Evolutionary conservation across 2,888 invertebrate genomes (phyloP).

Genomic region (Netelia virgata): DNA sequence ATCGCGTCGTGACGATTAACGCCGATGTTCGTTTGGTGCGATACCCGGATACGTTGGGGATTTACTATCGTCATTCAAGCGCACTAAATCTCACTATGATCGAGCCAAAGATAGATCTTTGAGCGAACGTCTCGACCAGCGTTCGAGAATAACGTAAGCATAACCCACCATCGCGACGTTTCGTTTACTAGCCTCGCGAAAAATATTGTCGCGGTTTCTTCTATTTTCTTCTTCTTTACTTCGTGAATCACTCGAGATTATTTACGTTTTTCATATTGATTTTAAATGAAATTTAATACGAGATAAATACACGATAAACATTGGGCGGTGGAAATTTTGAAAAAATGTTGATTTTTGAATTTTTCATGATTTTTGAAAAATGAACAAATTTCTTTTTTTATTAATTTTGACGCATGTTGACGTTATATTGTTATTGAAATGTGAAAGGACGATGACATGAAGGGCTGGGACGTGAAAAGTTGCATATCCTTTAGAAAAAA

Average conservation of each 20-base stretch:
- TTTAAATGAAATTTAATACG: too few species aligned
- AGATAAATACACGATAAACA: too few species aligned
- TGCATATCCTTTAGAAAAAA: too few species aligned
- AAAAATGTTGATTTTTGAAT: too few species aligned
- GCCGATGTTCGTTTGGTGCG: slow-evolving; percentile 52
- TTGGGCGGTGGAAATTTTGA: too few species aligned
- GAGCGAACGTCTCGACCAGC: slow-evolving; percentile 59
- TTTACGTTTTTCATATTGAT: neutral
- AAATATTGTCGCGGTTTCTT: slow-evolving; percentile 1
- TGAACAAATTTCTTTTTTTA: too few species aligned
- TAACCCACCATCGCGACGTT: slow-evolving; percentile 16
- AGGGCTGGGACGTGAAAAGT: too few species aligned
- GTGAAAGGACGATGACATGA: too few species aligned
- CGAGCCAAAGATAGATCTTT: slow-evolving; percentile 71
- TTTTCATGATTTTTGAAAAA: slow-evolving; percentile 2
- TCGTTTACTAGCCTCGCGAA: slow-evolving; percentile 36
- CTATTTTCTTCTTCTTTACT: neutral
- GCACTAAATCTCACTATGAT: slow-evolving; percentile 71
- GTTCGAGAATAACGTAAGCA: slow-evolving; percentile 62
- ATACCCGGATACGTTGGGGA: slow-evolving; percentile 60
- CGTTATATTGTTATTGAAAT: too few species aligned
- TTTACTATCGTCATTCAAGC: slow-evolving; percentile 64
- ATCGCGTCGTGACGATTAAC: slow-evolving; percentile 12
- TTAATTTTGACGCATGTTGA: too few species aligned
- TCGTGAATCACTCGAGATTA: neutral